Evolutionary conservation across 2,888 invertebrate species (phyloP).

Genomic region (Tromatobia lineatoria): DNA sequence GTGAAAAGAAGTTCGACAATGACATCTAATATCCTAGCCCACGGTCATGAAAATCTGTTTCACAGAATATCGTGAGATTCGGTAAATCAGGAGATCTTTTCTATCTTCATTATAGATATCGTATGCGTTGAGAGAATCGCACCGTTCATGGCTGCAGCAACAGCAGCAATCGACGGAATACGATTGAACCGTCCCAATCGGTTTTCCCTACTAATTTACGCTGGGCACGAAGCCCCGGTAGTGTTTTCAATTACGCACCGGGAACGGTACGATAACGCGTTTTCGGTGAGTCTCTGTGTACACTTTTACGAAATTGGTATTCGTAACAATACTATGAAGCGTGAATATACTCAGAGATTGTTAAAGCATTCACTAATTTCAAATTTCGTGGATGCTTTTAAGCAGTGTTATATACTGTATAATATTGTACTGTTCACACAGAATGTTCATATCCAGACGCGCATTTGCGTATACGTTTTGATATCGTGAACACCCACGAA

Average conservation of each 20-base stretch:
- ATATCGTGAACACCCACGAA: conserved; percentile 66
- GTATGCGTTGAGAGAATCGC: neutral
- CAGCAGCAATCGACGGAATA: conserved; percentile 32
- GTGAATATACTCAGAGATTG: conserved; percentile 16
- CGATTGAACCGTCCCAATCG: conserved; percentile 18
- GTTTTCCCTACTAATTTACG: conserved; percentile 40
- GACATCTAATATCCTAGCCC: neutral
- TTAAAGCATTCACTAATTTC: conserved; percentile 20
- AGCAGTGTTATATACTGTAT: neutral
- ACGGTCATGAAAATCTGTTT: conserved; percentile 36
- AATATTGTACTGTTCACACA: conserved; percentile 1
- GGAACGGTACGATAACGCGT: conserved; percentile 31
- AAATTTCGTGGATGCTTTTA: neutral
- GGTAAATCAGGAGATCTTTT: conserved; percentile 45
- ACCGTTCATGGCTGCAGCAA: conserved; percentile 29
- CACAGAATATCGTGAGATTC: conserved; percentile 27
- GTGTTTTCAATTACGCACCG: conserved; percentile 55
- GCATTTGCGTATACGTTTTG: conserved; percentile 73
- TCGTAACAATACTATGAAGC: conserved; percentile 15
- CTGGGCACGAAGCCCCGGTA: conserved; percentile 1
- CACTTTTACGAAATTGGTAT: neutral
- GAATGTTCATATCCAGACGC: conserved; percentile 42
- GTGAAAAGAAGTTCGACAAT: conserved; percentile 6
- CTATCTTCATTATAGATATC: conserved; percentile 3
- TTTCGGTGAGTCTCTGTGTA: conserved; percentile 1